Conservation (phyloP, 1,140 invertebrate genomes). For the Saccostrea cuccullata region DNA sequence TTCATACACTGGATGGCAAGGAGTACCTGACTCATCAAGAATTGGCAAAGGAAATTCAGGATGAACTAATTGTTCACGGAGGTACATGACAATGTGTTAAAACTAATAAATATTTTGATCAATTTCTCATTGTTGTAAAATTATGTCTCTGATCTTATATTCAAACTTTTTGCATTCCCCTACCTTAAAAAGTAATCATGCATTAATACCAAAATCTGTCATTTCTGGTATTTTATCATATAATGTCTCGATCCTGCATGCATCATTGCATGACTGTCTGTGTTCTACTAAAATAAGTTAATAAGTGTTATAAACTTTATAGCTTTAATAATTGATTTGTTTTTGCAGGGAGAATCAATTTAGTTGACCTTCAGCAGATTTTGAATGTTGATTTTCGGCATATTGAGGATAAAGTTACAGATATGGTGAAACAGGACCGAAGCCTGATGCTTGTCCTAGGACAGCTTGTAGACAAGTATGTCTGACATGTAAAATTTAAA, state of each 20-base stretch:
- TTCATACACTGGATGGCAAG: constrained; percentile 98
- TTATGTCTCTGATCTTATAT: too few species aligned
- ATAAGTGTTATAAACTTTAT: too few species aligned
- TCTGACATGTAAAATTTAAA: too few species aligned
- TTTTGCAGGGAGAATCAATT: constrained; percentile 84
- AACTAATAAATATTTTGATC: too few species aligned
- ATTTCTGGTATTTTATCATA: too few species aligned
- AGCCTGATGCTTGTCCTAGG: constrained; percentile 86
- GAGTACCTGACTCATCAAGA: constrained; percentile 97
- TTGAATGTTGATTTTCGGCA: constrained; percentile 93
- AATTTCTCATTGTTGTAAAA: too few species aligned
- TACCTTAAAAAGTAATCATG: too few species aligned
- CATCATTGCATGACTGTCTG: too few species aligned
- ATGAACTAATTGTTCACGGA: constrained; percentile 92
- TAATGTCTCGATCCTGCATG: too few species aligned
- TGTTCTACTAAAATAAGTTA: too few species aligned
- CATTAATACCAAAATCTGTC: too few species aligned
- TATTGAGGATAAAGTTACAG: constrained; percentile 83
- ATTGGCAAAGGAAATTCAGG: constrained; percentile 92
- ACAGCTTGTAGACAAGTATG: constrained; percentile 88
- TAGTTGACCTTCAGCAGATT: constrained; percentile 91
- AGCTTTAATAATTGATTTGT: background rate
- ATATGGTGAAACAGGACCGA: constrained; percentile 77
- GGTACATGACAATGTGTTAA: constrained; percentile 81
- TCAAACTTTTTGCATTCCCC: too few species aligned